Conservation (phyloP, 2,888 invertebrate genomes). For the Gortyna flavago region DNA sequence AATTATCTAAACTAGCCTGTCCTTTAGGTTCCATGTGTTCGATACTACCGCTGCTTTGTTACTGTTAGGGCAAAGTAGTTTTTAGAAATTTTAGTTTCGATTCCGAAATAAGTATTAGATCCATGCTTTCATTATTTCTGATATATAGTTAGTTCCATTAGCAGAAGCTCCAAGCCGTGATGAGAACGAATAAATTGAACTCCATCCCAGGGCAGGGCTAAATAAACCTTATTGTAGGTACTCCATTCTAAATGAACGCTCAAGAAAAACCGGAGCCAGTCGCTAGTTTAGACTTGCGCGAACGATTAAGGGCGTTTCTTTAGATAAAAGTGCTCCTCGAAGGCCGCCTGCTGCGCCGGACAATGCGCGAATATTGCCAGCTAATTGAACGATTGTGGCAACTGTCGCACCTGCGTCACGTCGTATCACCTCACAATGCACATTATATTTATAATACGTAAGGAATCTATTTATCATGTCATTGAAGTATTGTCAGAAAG, state of each 20-base stretch:
- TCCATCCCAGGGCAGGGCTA: neutral
- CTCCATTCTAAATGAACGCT: slow-evolving; percentile 41
- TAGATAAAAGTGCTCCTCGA: slow-evolving; percentile 70
- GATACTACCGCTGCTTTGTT: neutral
- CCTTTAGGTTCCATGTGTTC: neutral
- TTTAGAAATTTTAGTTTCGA: neutral
- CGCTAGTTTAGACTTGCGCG: slow-evolving; percentile 41
- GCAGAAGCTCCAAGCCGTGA: neutral
- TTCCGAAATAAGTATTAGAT: neutral
- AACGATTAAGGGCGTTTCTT: slow-evolving; percentile 69
- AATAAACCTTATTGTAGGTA: neutral
- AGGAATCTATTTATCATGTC: slow-evolving; percentile 47
- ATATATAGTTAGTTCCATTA: neutral
- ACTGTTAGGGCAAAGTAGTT: neutral
- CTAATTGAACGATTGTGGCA: slow-evolving; percentile 61
- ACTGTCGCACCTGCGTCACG: slow-evolving; percentile 66
- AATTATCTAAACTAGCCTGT: neutral
- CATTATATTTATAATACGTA: slow-evolving; percentile 34
- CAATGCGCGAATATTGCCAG: slow-evolving; percentile 65
- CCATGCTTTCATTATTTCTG: neutral
- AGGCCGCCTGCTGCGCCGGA: slow-evolving; percentile 66
- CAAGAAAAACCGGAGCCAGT: slow-evolving; percentile 48
- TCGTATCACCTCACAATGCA: slow-evolving; percentile 47
- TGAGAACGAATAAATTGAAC: neutral
- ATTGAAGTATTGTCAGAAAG: slow-evolving; percentile 39